These are phyloP conservation scores for Thyatira batis DNA, from an alignment of 2,888 invertebrate genomes.

Conservation along the genomic window DNA sequence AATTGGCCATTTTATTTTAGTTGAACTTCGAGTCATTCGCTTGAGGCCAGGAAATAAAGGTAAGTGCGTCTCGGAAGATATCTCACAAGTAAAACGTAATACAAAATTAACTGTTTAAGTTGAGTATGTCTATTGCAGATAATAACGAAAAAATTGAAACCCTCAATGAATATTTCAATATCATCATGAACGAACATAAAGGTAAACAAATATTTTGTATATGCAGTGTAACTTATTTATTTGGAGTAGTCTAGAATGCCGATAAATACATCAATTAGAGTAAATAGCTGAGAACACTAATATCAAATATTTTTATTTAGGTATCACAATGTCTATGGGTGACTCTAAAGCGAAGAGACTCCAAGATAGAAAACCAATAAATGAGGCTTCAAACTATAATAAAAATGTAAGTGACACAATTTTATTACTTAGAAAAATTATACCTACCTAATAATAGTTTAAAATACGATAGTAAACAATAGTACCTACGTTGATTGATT, in stretches of 20 bases:
- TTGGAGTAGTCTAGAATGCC: neutral
- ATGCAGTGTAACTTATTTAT: no score
- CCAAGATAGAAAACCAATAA: neutral
- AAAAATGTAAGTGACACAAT: neutral
- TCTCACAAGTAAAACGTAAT: neutral
- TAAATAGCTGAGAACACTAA: no score
- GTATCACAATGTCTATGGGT: neutral
- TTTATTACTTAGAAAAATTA: no score
- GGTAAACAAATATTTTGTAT: conserved; percentile 22
- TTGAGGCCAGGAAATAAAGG: conserved; percentile 24
- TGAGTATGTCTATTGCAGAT: conserved; percentile 14
- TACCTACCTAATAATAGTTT: no score
- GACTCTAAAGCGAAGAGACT: neutral
- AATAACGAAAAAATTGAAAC: conserved; percentile 34
- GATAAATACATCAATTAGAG: no score
- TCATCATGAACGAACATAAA: conserved; percentile 28
- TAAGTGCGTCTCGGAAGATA: conserved; percentile 18
- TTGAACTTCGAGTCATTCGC: conserved; percentile 36
- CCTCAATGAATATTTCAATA: conserved; percentile 53
- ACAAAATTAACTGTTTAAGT: neutral
- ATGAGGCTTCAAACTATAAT: neutral
- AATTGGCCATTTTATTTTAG: conserved; percentile 29
- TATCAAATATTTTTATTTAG: neutral
- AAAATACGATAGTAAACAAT: no score
- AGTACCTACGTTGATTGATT: no score